Percentiles rank a stretch among this genome's conserved stretches.
phyloP scores from a whole-genome alignment of 2,113 vertebrate genomes.

The Hippocampus barbouri region DNA sequence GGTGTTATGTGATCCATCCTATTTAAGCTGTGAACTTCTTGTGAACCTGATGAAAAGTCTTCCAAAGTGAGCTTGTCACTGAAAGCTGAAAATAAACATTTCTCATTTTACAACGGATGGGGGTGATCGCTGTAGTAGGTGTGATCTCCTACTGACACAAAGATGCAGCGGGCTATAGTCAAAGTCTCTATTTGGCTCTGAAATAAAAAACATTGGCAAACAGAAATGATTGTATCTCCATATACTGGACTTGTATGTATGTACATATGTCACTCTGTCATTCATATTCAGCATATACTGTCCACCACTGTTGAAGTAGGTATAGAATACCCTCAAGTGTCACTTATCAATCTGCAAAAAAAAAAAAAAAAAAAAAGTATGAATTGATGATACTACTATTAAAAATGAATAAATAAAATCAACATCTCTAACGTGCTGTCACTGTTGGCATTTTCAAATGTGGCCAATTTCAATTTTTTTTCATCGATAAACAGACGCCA shows the following conservation, averaged over 20 bases:
- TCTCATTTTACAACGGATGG: slow-evolving; percentile 23
- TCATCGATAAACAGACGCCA: too few species aligned
- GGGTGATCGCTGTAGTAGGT: slow-evolving; percentile 11
- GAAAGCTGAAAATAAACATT: slow-evolving; percentile 25
- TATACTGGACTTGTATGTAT: background rate
- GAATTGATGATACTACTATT: too few species aligned
- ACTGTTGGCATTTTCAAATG: too few species aligned
- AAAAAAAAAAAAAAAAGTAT: too few species aligned
- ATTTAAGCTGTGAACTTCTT: slow-evolving; percentile 38
- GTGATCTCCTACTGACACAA: slow-evolving; percentile 27
- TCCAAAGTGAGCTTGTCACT: slow-evolving; percentile 34
- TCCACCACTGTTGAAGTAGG: too few species aligned
- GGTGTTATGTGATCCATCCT: background rate
- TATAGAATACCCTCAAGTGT: too few species aligned
- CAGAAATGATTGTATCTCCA: background rate
- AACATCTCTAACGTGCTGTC: too few species aligned
- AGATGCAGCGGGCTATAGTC: slow-evolving; percentile 17
- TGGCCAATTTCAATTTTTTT: too few species aligned
- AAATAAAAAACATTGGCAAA: background rate
- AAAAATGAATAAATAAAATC: too few species aligned
- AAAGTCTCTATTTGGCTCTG: slow-evolving; percentile 15
- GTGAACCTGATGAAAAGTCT: slow-evolving; percentile 38
- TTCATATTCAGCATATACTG: too few species aligned
- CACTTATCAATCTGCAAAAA: too few species aligned
- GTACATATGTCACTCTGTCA: too few species aligned